Evolutionary conservation across 2,113 vertebrate genomes (phyloP).

Genomic region (Nothoprocta pentlandii): DNA sequence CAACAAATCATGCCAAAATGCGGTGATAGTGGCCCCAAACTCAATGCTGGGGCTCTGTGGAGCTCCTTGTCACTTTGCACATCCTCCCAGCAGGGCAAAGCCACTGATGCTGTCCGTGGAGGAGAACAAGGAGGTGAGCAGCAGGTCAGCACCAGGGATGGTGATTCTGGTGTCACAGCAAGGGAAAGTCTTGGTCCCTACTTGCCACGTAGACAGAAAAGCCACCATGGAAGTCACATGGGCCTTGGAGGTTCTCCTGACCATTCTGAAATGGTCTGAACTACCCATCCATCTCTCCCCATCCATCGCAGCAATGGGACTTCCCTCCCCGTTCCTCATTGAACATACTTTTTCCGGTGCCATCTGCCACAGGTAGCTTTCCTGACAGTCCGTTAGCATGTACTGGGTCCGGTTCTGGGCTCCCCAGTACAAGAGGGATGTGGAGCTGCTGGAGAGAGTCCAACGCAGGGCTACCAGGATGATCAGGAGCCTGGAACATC

Average conservation of each 20-base stretch:
- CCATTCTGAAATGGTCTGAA: neutral
- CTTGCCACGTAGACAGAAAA: neutral
- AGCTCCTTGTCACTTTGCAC: neutral
- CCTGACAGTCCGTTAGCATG: neutral
- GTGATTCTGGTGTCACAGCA: neutral
- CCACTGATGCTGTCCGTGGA: neutral
- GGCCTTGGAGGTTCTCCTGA: neutral
- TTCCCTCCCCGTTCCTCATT: neutral
- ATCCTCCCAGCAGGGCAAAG: neutral
- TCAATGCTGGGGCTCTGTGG: accelerated
- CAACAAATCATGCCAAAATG: neutral
- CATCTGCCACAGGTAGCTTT: neutral
- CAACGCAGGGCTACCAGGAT: too few species aligned
- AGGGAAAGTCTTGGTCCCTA: accelerated
- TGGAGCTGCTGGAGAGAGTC: too few species aligned
- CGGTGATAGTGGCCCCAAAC: neutral
- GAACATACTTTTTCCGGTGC: neutral
- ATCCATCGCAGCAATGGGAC: neutral
- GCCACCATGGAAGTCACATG: neutral
- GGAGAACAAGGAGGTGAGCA: neutral
- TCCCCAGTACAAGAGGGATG: too few species aligned
- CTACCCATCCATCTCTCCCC: neutral
- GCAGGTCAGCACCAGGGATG: neutral
- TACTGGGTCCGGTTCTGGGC: too few species aligned
- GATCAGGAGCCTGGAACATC: too few species aligned